Percentiles rank a stretch among this genome's conserved stretches.
These are phyloP conservation scores for Chiloscyllium punctatum DNA, from an alignment of 2,797 vertebrate species.

Conservation along the genomic window DNA sequence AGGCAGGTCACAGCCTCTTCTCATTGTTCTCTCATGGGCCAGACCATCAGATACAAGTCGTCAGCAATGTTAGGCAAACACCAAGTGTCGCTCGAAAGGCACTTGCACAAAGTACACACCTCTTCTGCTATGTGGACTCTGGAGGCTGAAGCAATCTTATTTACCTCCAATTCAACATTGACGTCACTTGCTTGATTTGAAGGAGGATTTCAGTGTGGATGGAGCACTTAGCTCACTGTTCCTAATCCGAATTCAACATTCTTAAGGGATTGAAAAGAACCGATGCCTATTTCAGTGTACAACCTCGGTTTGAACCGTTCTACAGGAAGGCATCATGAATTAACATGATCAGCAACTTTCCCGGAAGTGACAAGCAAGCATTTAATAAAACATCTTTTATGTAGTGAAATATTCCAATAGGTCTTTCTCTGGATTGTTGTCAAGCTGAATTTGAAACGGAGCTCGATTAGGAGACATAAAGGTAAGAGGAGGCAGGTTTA, in stretches of 20 bases:
- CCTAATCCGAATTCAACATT: not conserved
- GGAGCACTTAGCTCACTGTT: too few relatives aligned
- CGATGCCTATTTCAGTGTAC: not conserved
- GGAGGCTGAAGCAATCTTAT: not conserved
- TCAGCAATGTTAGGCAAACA: conserved; percentile 19
- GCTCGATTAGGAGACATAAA: not conserved
- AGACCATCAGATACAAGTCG: conserved; percentile 7
- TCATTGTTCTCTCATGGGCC: conserved; percentile 9
- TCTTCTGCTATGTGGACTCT: not conserved
- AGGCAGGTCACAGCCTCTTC: conserved; percentile 43
- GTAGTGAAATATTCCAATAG: not conserved
- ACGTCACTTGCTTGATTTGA: not conserved
- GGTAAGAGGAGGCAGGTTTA: not conserved
- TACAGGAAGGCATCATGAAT: not conserved
- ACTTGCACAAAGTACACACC: conserved; percentile 27
- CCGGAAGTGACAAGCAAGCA: not conserved
- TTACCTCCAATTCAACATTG: not conserved
- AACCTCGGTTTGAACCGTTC: not conserved
- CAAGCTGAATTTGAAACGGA: not conserved
- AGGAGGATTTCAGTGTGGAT: not conserved
- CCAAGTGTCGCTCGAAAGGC: not conserved
- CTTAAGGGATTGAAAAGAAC: not conserved
- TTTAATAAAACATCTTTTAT: not conserved
- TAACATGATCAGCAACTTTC: not conserved
- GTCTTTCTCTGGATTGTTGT: not conserved